phyloP scores from a whole-genome alignment of 2,113 vertebrate species.

The Pitta sordida region DNA sequence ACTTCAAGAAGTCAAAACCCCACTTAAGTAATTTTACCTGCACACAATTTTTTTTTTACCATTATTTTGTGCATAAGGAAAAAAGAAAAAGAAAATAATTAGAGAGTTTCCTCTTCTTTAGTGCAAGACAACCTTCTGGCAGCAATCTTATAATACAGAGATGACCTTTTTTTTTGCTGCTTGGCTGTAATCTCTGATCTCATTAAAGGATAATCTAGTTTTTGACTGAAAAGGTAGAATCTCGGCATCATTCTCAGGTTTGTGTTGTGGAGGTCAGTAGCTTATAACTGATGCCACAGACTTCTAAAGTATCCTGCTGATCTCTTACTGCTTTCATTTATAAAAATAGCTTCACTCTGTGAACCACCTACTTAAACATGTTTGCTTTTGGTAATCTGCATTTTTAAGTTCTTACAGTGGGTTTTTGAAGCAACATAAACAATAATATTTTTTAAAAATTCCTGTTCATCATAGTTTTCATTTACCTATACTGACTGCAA shows the following conservation, averaged over 20 bases:
- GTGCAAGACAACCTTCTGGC: neutral
- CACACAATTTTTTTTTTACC: neutral
- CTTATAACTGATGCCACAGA: neutral
- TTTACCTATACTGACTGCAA: neutral
- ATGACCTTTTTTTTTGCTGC: conserved; percentile 41
- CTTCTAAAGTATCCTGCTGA: conserved; percentile 21
- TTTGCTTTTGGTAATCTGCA: conserved; percentile 7
- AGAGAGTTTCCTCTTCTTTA: neutral
- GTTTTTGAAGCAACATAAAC: conserved; percentile 23
- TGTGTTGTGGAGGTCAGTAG: conserved; percentile 11
- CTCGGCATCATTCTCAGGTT: neutral
- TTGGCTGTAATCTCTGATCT: conserved; percentile 23
- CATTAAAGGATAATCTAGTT: conserved; percentile 49
- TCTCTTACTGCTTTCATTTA: conserved; percentile 23
- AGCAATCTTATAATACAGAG: neutral
- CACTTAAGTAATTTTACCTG: neutral
- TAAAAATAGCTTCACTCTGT: conserved; percentile 53
- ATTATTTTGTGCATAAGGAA: neutral
- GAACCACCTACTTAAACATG: conserved; percentile 41
- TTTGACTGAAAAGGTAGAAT: conserved; percentile 31
- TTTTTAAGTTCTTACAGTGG: conserved; percentile 7
- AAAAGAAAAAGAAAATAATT: neutral
- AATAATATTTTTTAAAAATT: neutral
- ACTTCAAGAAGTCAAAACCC: neutral
- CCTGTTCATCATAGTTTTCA: neutral